Base-by-base conservation (phyloP, 2,797 vertebrate species). In the Liparis tanakae region DNA sequence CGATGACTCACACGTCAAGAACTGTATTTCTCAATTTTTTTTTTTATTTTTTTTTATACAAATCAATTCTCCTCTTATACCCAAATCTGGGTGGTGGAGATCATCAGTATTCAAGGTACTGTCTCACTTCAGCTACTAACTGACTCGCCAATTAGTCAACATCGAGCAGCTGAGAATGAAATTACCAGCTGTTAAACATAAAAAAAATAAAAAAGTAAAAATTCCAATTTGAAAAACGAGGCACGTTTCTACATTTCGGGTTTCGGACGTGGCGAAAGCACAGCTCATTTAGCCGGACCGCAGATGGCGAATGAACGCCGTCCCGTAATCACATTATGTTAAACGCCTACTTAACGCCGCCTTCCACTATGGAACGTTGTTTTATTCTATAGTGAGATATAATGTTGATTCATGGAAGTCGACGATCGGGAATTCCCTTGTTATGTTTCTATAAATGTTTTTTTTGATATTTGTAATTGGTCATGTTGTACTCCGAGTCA, bases 121-220 rank as follows among this genome's bases (percentile, higher is more conserved):
- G 9, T 37, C 85, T 37, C 41, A 53, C 70, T 66, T 77, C 44
- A 68, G 69, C 69, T 39, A n/a, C 78, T 65, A 46, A 81, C 69
- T 57, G 56, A 46, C 78, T 63, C 44, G 60, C 74, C 79, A 85
- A 88, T 89, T 84, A 88, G 74, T 85, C 80, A 59, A 44, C 70
- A 80, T 84, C 78, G 25, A 30, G 25, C 25, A 87, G 79, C 72
- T 34, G 58, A 36, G 17, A 85, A 80, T 78, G 68, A 83, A 75
- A 59, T 74, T 20, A 59, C 55, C 87, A 88, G 80, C 86, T 90
- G 87, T 77, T 64, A 30, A 76, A 78, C 70, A 78, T 80, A n/a
- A 81, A 76, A 50, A 82, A 59, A 43, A 81, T 30, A 30, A 30
- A 30, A 30, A 30, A 30, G 4, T 30, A 76, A 50, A 50, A 82